Evolutionary conservation across 2,113 vertebrate genomes (phyloP).

Genomic region (Cololabis saira): DNA sequence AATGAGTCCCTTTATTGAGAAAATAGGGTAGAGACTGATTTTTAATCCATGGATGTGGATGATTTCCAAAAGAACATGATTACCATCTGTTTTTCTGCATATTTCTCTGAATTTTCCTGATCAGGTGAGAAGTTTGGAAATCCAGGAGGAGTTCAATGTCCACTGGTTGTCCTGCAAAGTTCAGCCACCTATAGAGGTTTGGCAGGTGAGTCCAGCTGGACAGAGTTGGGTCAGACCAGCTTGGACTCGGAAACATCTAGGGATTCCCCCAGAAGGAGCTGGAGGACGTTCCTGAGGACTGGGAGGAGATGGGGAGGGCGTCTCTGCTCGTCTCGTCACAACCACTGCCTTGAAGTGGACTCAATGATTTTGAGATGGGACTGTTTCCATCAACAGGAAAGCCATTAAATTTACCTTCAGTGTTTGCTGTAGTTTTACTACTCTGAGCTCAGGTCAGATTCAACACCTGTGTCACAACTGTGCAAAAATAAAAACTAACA

Average conservation of each 20-base stretch:
- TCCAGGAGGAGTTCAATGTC: background rate
- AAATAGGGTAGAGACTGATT: no score
- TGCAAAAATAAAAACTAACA: constrained; percentile 41
- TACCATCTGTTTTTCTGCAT: no score
- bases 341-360: background rate
- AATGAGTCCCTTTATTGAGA: no score
- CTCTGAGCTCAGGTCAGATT: background rate
- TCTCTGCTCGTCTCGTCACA: background rate
- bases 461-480: background rate
- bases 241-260: background rate
- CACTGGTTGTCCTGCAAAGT: no score
- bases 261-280: background rate
- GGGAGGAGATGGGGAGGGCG: no score
- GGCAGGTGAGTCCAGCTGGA: background rate
- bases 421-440: background rate
- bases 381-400: no score
- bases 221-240: background rate
- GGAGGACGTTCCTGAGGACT: background rate
- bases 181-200: no score
- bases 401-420: no score
- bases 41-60: no score
- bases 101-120: no score
- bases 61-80: no score
- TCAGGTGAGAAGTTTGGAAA: background rate
- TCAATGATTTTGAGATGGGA: background rate